Evolutionary conservation across 2,113 vertebrate genomes (phyloP), one percentile per base, ranked within the genome.

Genomic region (Riparia riparia): DNA sequence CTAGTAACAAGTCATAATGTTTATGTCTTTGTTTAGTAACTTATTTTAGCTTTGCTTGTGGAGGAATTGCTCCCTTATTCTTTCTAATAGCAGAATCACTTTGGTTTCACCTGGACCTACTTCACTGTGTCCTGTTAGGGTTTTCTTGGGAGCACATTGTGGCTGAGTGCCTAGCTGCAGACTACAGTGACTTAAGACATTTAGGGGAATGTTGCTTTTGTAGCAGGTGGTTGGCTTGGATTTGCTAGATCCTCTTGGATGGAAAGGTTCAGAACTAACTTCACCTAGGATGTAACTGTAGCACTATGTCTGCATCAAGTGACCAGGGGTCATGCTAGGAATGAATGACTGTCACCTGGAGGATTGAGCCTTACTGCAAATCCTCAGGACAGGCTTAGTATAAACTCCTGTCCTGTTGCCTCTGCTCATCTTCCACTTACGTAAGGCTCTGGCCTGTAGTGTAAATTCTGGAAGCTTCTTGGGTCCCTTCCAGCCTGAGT

Each of bases 311-410:
- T 90, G 31, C 25, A 60, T 66, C 45, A 31, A 58, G 70, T 91
- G 65, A 37, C 51, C 3, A 2, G 42, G 68, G 84, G 86, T 94
- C 76, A 94, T 50, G 26, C 47, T 83, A 14, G 73, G 70, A 81
- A 56, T 86, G 82, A 96, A 47, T 82, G 61, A 66, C 65, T 56
- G 74, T 96, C 68, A 82, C 78, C 71, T 89, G 89, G 60, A 91
- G 95, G 89, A 95, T 95, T 96, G 81, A 92, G 61, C 73, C 82
- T 94, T 73, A 29, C 77, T 95, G 91, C 54, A 97, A 97, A 97
- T 97, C 96, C 96, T 90, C 80, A 86, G 72, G 85, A 81, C 89
- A 95, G 70, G 73, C 95, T 97, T 97, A 95, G 54, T 45, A 28
- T 95, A 95, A 97, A 94, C 85, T 91, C 88, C 32, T 47, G 69